Evolutionary conservation across 2,888 invertebrate genomes (phyloP), one percentile per base, ranked within the genome.

Genomic region (Marasmarcha lunaedactyla): DNA sequence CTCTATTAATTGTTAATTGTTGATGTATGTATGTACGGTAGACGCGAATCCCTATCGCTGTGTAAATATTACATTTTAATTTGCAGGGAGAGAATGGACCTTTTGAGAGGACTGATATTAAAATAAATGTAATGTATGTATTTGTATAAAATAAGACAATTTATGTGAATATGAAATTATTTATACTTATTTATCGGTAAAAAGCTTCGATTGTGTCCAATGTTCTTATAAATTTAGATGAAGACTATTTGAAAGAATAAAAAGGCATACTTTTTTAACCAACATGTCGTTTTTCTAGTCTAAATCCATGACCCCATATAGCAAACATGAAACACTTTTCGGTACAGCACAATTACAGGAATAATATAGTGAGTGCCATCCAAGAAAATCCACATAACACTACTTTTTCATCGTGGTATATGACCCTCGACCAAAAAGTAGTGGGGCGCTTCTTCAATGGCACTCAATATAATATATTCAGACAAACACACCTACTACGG

Each of bases 111-210:
- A 83, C 83, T 83, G 83, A 83, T 83, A 79, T 81, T 73, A 77
- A 77, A 34, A 74, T 78, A 77, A 79, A 81, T 81, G 78, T 81
- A 81, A 77, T 79, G 81, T 81, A 81, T 81, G 79, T 81, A 81
- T 81, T 79, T 81, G 79, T 81, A 81, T 73, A 79, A 20, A 65
- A 78, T 78, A 78, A 78, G 77, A 73, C 70, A 60, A 81, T 83
- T 73, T 81, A 83, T 83, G 81, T 83, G 83, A 83, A 83, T 81
- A 83, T 79, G 62, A 83, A 81, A 83, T 83, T 83, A 83, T 83
- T 83, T 83, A 83, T 83, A 83, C 81, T 83, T 83, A 83, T 83
- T 83, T 83, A 83, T 79, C 76, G 78, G 83, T 83, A 78, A 83
- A 72, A 83, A 81, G 81, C 79, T 79, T 81, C 79, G 70, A 83